Evolutionary conservation across 2,888 invertebrate genomes (phyloP).

Genomic region (Agapetus fuscipes): DNA sequence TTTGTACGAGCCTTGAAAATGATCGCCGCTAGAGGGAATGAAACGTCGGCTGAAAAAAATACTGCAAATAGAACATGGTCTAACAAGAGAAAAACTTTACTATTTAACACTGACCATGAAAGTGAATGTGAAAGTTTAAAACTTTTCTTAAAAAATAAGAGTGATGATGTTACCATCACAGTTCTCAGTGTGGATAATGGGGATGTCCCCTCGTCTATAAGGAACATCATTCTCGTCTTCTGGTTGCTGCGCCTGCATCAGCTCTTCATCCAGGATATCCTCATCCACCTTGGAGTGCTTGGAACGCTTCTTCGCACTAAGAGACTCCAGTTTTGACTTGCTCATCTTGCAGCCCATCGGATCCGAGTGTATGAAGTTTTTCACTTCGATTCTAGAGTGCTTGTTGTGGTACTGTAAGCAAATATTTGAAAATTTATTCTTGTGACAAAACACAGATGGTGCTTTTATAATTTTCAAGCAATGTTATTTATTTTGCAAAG

Average conservation of each 20-base stretch:
- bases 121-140: too few species aligned
- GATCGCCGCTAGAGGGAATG: too few species aligned
- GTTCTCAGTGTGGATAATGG: constrained; percentile 48
- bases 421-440: neutral
- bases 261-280: constrained; percentile 18
- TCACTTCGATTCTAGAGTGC: constrained; percentile 45
- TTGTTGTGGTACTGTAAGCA: constrained; percentile 48
- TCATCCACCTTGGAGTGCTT: constrained; percentile 25
- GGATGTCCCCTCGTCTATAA: constrained; percentile 55
- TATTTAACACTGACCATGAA: too few species aligned
- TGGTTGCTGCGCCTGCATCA: constrained; percentile 33
- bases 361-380: neutral
- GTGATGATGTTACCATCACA: constrained; percentile 40
- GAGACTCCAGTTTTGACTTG: constrained; percentile 4
- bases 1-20: too few species aligned
- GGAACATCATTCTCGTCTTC: constrained; percentile 32
- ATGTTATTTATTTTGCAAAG: too few species aligned
- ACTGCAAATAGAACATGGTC: too few species aligned
- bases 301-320: constrained; percentile 13
- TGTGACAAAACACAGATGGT: too few species aligned
- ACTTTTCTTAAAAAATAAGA: too few species aligned
- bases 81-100: too few species aligned
- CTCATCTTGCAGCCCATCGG: neutral
- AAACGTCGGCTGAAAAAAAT: too few species aligned
- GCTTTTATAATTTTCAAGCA: too few species aligned